phyloP scores from a whole-genome alignment of 2,888 invertebrate genomes.

The Mythimna pallens region DNA sequence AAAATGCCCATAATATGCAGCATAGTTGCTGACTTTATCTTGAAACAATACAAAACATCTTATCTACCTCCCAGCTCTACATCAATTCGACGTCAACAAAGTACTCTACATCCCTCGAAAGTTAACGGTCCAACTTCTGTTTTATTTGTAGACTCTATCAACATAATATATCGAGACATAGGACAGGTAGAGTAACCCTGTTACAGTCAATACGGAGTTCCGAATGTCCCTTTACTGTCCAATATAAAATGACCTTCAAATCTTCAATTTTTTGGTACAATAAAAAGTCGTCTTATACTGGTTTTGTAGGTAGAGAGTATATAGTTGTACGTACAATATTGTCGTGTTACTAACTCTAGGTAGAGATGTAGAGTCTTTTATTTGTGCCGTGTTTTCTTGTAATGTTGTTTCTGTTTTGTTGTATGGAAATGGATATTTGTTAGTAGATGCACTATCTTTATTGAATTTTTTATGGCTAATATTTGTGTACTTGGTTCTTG shows the following conservation, averaged over 20 bases:
- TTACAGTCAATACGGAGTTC: slow-evolving; percentile 50
- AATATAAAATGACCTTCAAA: neutral
- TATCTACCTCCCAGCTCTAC: slow-evolving; percentile 23
- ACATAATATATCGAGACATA: slow-evolving; percentile 54
- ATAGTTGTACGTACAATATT: slow-evolving; percentile 28
- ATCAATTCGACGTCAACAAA: slow-evolving; percentile 39
- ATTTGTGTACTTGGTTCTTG: neutral
- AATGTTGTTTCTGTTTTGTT: slow-evolving; percentile 27
- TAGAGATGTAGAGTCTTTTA: slow-evolving; percentile 26
- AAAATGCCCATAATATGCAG: slow-evolving; percentile 8
- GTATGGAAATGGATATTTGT: slow-evolving; percentile 33
- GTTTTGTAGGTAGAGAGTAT: neutral
- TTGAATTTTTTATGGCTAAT: slow-evolving; percentile 2
- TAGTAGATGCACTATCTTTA: slow-evolving; percentile 5
- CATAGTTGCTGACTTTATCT: neutral
- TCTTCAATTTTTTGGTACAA: neutral
- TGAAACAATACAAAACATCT: slow-evolving; percentile 1
- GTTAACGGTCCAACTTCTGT: slow-evolving; percentile 57
- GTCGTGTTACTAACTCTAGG: slow-evolving; percentile 39
- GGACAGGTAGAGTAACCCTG: slow-evolving; percentile 54
- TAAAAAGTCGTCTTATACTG: neutral
- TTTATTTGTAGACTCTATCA: slow-evolving; percentile 62
- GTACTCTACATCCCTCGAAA: slow-evolving; percentile 37
- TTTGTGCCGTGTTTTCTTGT: slow-evolving; percentile 45
- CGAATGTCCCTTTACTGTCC: slow-evolving; percentile 20